These are phyloP conservation scores for Drosophila ficusphila DNA, from an alignment of 1,140 invertebrate species.

Conservation along the genomic window DNA sequence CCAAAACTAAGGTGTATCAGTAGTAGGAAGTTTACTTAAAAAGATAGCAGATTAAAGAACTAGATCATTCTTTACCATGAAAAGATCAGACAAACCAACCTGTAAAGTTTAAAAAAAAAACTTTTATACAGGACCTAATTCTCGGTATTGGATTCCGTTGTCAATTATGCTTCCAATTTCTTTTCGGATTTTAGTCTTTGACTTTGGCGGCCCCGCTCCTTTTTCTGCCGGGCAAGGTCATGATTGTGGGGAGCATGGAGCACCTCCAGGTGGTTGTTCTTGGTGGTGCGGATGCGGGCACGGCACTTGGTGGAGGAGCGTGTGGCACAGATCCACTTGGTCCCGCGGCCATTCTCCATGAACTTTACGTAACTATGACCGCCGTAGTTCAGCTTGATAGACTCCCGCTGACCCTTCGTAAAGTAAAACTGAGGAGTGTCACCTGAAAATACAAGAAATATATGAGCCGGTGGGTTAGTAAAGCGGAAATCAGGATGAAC, in stretches of 20 bases:
- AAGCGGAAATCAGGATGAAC: neutral
- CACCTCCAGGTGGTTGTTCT: constrained; percentile 58
- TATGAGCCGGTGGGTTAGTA: constrained; percentile 31
- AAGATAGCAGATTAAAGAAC: too few relatives aligned
- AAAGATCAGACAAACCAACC: neutral
- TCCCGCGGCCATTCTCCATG: constrained; percentile 75
- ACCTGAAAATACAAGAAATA: constrained; percentile 41
- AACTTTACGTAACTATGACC: constrained; percentile 76
- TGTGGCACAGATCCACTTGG: constrained; percentile 80
- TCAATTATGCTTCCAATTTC: neutral
- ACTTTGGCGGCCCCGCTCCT: neutral
- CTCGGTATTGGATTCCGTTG: neutral
- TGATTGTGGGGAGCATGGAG: constrained; percentile 69
- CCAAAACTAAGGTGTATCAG: too few relatives aligned
- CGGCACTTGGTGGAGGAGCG: constrained; percentile 78
- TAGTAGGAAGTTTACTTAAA: too few relatives aligned
- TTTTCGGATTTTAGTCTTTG: constrained; percentile 3
- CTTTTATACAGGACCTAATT: neutral
- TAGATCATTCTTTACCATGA: too few relatives aligned
- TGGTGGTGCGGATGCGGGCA: constrained; percentile 69
- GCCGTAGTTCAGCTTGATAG: constrained; percentile 72
- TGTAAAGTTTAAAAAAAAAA: neutral
- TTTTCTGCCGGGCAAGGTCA: neutral
- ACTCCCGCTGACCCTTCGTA: constrained; percentile 71
- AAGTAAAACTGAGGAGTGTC: constrained; percentile 42